Conservation (phyloP, 2,113 vertebrate genomes). For the Ammodytes marinus region DNA sequence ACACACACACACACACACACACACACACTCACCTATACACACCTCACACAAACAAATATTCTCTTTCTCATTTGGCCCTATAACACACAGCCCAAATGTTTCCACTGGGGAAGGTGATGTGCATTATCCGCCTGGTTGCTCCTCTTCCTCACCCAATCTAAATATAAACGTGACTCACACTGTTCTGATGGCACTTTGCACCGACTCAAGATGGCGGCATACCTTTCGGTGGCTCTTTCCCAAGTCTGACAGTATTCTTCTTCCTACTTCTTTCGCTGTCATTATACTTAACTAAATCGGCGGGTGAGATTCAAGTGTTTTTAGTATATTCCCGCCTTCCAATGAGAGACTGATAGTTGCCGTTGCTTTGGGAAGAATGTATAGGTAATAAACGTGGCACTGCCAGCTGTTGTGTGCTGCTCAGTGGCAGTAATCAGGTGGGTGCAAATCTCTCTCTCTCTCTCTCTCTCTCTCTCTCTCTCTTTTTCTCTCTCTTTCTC, state of each 20-base stretch:
- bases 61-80: slow-evolving; percentile 22
- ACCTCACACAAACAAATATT: slow-evolving; percentile 55
- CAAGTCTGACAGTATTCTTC: slow-evolving; percentile 39
- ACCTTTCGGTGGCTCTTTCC: slow-evolving; percentile 48
- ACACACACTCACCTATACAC: slow-evolving; percentile 7
- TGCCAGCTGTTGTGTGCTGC: slow-evolving; percentile 67
- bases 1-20: slow-evolving; percentile 16
- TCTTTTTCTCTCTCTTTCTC: neutral
- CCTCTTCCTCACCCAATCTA: slow-evolving; percentile 71
- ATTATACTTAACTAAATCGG: slow-evolving; percentile 1
- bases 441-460: slow-evolving; percentile 61
- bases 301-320: slow-evolving; percentile 7
- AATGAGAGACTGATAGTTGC: slow-evolving; percentile 44
- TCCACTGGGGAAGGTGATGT: slow-evolving; percentile 71
- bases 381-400: slow-evolving; percentile 59
- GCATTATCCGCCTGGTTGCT: slow-evolving; percentile 71
- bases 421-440: slow-evolving; percentile 60
- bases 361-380: slow-evolving; percentile 65
- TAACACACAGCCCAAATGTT: slow-evolving; percentile 63
- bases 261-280: neutral
- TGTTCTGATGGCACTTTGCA: slow-evolving; percentile 44
- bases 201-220: slow-evolving; percentile 71
- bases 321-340: slow-evolving; percentile 36
- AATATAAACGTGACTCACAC: slow-evolving; percentile 77
- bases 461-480: neutral